A percentile compares a stretch with the other conserved stretches of the same genome.
phyloP scores from a whole-genome alignment of 1,140 invertebrate species.

The Rhopalosiphum maidis region DNA sequence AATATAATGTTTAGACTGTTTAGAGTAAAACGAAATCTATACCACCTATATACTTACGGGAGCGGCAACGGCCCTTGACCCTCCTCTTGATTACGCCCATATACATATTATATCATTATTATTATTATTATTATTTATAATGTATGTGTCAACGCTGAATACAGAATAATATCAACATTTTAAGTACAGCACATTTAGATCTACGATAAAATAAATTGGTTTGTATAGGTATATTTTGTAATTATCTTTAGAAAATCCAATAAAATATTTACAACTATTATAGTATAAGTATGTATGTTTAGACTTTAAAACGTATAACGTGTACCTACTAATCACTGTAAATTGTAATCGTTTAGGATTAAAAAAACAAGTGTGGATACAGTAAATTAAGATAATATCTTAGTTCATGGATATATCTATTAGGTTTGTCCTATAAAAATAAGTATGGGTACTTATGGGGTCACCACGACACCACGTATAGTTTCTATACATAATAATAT shows the following conservation, averaged over 20 bases:
- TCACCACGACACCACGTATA: not conserved
- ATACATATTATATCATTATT: not conserved
- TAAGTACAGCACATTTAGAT: not conserved
- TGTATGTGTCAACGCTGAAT: not conserved
- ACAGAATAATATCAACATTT: not conserved
- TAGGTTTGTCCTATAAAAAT: not conserved
- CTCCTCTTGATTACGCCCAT: not conserved
- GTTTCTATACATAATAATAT: too few species aligned
- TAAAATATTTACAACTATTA: conserved; percentile 8
- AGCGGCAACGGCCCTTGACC: too few species aligned
- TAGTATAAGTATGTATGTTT: not conserved
- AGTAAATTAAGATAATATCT: not conserved
- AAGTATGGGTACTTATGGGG: conserved; percentile 1
- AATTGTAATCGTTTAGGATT: not conserved
- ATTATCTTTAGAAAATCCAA: not conserved
- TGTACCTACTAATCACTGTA: not conserved
- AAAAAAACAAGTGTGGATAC: not conserved
- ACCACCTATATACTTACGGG: not conserved
- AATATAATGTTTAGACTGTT: not conserved
- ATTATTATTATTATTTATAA: not conserved
- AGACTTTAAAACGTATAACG: not conserved
- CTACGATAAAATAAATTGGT: not conserved
- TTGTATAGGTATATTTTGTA: not conserved
- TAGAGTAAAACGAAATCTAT: not conserved
- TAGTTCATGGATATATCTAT: not conserved